Evolutionary conservation across 1,140 invertebrate genomes (phyloP).

Genomic region (Drosophila parvula): DNA sequence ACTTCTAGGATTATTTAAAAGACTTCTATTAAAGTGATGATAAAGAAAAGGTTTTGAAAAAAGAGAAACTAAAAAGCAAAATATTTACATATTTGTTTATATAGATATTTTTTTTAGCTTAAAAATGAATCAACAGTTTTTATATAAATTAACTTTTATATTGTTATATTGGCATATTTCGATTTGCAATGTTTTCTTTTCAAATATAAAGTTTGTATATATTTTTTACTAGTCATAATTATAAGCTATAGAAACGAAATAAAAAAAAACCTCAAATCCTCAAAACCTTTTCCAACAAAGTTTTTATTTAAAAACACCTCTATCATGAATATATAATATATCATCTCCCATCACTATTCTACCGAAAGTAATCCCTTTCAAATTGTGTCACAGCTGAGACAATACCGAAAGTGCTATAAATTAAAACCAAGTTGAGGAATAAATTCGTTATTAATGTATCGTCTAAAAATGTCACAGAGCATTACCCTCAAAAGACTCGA

Average conservation of each 20-base stretch:
- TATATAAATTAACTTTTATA: too few species aligned
- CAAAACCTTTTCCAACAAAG: background rate
- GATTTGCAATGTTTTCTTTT: background rate
- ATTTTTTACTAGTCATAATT: background rate
- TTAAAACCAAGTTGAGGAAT: slow-evolving; percentile 64
- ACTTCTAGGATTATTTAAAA: too few species aligned
- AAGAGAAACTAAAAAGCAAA: too few species aligned
- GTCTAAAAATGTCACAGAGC: slow-evolving; percentile 75
- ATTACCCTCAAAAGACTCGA: slow-evolving; percentile 64
- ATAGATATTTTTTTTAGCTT: too few species aligned
- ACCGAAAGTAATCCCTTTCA: background rate
- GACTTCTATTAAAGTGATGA: too few species aligned
- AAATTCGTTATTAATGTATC: slow-evolving; percentile 76
- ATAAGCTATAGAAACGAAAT: background rate
- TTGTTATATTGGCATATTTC: too few species aligned
- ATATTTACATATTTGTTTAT: too few species aligned
- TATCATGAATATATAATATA: background rate
- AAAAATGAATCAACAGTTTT: too few species aligned
- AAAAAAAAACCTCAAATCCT: fast-evolving
- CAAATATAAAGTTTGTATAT: background rate
- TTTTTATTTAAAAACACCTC: too few species aligned
- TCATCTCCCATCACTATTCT: slow-evolving; percentile 14
- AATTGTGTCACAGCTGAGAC: slow-evolving; percentile 58
- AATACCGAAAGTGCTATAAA: slow-evolving; percentile 62
- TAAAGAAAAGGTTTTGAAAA: too few species aligned